phyloP scores from a whole-genome alignment of 2,797 vertebrate species.

The Lepus oiostolus region DNA sequence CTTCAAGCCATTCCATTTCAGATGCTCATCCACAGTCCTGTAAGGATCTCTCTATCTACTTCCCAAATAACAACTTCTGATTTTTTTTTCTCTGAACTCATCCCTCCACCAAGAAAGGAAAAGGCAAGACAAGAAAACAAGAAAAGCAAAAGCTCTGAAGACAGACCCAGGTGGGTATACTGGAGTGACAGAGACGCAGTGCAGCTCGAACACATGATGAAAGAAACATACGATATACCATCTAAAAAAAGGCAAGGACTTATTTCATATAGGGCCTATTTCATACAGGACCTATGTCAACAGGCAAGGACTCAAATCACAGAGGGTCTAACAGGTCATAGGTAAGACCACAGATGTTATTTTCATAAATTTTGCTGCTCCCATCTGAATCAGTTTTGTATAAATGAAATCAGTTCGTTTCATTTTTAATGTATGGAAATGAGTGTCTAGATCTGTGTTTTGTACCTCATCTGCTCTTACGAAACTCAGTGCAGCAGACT shows the following conservation, averaged over 20 bases:
- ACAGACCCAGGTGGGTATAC: not conserved
- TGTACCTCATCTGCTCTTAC: constrained; percentile 54
- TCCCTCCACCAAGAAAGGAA: constrained; percentile 7
- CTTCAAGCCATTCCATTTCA: constrained; percentile 15
- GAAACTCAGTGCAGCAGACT: constrained; percentile 50
- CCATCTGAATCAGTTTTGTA: constrained; percentile 42
- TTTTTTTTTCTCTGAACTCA: constrained; percentile 11
- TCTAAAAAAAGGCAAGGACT: not conserved
- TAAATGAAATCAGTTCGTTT: constrained; percentile 53
- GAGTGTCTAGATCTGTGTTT: constrained; percentile 52
- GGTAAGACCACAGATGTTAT: not conserved
- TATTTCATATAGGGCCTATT: not conserved
- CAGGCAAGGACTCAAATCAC: not conserved
- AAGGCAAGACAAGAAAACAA: constrained; percentile 31
- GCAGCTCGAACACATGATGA: not conserved
- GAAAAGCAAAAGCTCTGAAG: constrained; percentile 8
- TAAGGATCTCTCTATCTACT: constrained; percentile 37
- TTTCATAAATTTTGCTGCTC: constrained; percentile 51
- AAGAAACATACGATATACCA: not conserved
- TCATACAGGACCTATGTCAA: too few relatives aligned
- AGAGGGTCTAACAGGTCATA: not conserved
- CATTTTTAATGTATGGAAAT: constrained; percentile 18
- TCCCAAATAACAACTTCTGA: constrained; percentile 54
- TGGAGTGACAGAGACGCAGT: constrained; percentile 1
- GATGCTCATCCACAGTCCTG: not conserved